phyloP scores from a whole-genome alignment of 2,888 invertebrate species.

The Cantharis nigra region DNA sequence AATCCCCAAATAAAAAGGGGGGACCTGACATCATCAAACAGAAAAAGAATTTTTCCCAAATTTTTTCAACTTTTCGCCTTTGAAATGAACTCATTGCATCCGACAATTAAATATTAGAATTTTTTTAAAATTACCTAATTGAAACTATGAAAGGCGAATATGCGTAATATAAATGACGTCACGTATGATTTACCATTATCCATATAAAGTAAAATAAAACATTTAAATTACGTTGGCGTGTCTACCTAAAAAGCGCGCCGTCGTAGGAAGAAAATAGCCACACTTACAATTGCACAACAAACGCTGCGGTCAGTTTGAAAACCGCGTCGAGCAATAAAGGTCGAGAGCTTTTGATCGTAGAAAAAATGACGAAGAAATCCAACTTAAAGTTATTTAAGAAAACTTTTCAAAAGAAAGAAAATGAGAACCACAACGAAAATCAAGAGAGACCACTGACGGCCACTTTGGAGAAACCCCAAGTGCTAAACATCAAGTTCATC shows the following conservation, averaged over 20 bases:
- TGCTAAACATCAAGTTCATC: conserved; percentile 59
- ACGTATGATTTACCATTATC: neutral
- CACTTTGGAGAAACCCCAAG: conserved; percentile 60
- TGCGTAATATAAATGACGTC: neutral
- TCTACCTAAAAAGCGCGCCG: conserved; percentile 1
- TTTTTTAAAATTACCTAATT: neutral
- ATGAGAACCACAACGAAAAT: conserved; percentile 37
- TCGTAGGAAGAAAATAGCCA: neutral
- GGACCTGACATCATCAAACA: neutral
- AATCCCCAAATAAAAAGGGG: neutral
- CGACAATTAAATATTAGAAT: no score
- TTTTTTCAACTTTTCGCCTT: no score
- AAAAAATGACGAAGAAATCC: conserved; percentile 41
- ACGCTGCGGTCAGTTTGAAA: neutral
- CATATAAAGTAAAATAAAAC: neutral
- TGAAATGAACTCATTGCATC: no score
- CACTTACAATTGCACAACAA: neutral
- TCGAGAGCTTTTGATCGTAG: neutral
- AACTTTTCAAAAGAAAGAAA: conserved; percentile 46
- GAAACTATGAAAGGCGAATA: neutral
- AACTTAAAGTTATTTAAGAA: conserved; percentile 50
- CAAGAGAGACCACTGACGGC: conserved; percentile 60
- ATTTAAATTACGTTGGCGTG: conserved; percentile 3
- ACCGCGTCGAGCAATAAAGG: neutral
- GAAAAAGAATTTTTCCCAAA: neutral